Percentiles rank a stretch among this genome's conserved stretches.
Conservation (phyloP, 2,888 invertebrate species). For the Orchestes rusci region DNA sequence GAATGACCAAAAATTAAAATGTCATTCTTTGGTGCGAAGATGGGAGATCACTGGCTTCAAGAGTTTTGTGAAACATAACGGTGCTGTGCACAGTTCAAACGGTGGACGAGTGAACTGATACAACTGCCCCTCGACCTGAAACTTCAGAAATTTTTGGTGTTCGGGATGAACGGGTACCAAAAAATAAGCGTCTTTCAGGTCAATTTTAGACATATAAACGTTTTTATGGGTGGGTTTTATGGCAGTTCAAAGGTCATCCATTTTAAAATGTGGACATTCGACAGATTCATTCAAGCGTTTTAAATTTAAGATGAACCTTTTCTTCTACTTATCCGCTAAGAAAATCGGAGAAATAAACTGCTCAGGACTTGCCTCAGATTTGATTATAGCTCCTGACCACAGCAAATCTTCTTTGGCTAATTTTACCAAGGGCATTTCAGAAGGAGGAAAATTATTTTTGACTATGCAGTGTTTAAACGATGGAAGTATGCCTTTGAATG, state of each 20-base stretch:
- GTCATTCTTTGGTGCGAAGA: conserved; percentile 24
- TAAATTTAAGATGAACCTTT: conserved; percentile 2
- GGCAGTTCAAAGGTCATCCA: conserved; percentile 4
- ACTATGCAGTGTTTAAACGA: neutral
- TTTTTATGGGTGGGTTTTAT: neutral
- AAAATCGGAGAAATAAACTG: conserved; percentile 4
- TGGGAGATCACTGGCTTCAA: conserved; percentile 23
- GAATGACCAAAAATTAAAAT: conserved; percentile 22
- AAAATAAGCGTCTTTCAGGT: conserved; percentile 26
- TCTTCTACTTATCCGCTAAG: conserved; percentile 1
- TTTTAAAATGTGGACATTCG: conserved; percentile 3
- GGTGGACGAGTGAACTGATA: conserved; percentile 29
- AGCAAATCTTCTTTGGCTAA: neutral
- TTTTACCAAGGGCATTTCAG: neutral
- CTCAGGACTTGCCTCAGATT: neutral
- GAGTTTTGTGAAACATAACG: conserved; percentile 31
- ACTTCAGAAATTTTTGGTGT: conserved; percentile 26
- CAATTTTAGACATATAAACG: conserved; percentile 18
- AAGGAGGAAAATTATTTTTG: neutral
- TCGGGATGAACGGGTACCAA: conserved; percentile 22
- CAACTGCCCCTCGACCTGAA: conserved; percentile 22
- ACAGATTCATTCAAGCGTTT: neutral
- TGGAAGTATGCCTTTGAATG: neutral
- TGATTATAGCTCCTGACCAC: neutral
- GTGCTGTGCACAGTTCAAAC: conserved; percentile 24